Percentiles rank a stretch among this genome's conserved stretches.
Conservation (phyloP, 2,797 vertebrate genomes). For the Pygocentrus nattereri region DNA sequence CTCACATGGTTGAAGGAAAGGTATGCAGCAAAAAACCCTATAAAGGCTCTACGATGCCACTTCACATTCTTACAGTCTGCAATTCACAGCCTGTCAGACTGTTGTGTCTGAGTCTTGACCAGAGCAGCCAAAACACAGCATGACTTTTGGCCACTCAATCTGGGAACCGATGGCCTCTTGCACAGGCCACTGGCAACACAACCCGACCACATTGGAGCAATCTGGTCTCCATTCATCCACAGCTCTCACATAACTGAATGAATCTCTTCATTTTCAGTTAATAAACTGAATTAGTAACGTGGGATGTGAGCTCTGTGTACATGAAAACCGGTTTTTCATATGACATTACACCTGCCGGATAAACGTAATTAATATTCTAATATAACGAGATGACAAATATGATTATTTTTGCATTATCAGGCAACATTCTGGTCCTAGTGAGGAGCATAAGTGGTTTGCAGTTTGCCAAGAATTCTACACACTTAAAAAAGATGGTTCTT, state of each 20-base stretch:
- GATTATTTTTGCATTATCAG: too few relatives aligned
- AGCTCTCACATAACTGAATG: not conserved
- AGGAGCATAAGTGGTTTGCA: too few relatives aligned
- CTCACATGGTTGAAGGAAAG: conserved; percentile 24
- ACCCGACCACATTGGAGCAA: not conserved
- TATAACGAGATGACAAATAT: too few relatives aligned
- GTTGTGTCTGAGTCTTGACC: conserved; percentile 38
- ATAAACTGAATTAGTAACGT: too few relatives aligned
- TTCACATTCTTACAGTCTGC: not conserved
- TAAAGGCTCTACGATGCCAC: not conserved
- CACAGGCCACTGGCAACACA: conserved; percentile 16
- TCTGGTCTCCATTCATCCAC: not conserved
- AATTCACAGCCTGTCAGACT: conserved; percentile 25
- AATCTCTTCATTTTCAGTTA: too few relatives aligned
- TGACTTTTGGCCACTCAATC: conserved; percentile 51
- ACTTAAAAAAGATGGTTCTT: too few relatives aligned
- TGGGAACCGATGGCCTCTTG: conserved; percentile 31
- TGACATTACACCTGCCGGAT: too few relatives aligned
- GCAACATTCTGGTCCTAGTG: too few relatives aligned
- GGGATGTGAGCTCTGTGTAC: too few relatives aligned
- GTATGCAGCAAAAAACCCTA: not conserved
- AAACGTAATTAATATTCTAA: too few relatives aligned
- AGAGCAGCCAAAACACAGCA: conserved; percentile 37
- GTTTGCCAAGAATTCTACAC: too few relatives aligned
- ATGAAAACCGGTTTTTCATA: too few relatives aligned